These are phyloP conservation scores for Timema podura DNA, from an alignment of 2,888 invertebrate genomes.

Conservation along the genomic window DNA sequence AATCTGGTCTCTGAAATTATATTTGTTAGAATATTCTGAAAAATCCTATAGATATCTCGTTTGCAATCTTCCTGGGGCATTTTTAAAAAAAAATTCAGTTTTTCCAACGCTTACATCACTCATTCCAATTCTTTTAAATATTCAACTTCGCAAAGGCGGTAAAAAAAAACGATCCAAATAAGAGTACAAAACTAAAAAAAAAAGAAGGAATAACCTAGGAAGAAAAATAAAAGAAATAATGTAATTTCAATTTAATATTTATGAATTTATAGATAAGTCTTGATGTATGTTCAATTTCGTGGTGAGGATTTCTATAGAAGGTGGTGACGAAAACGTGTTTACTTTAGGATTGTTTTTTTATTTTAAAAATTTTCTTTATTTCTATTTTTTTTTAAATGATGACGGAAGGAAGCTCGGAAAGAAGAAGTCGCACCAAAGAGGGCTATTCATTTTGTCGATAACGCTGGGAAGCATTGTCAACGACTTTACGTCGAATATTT, in stretches of 20 bases:
- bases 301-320: slow-evolving; percentile 9
- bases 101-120: no score
- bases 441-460: slow-evolving; percentile 43
- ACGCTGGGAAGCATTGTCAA: slow-evolving; percentile 29
- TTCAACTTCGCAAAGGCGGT: no score
- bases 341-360: no score
- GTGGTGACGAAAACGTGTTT: slow-evolving; percentile 28
- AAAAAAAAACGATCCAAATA: no score
- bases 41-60: no score
- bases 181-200: no score
- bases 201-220: neutral
- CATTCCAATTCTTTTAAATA: no score
- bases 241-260: slow-evolving; percentile 47
- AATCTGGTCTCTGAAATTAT: no score
- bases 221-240: slow-evolving; percentile 30
- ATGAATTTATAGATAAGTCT: slow-evolving; percentile 43
- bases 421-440: slow-evolving; percentile 33
- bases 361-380: no score
- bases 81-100: no score
- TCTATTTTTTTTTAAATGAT: slow-evolving; percentile 35
- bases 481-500: slow-evolving; percentile 14
- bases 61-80: no score
- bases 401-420: slow-evolving; percentile 38
- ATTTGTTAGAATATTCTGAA: no score
- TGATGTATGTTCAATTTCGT: slow-evolving; percentile 9